Evolutionary conservation across 1,140 invertebrate genomes (phyloP), one percentile per base, ranked within the genome.

Genomic region (Microplitis mediator): DNA sequence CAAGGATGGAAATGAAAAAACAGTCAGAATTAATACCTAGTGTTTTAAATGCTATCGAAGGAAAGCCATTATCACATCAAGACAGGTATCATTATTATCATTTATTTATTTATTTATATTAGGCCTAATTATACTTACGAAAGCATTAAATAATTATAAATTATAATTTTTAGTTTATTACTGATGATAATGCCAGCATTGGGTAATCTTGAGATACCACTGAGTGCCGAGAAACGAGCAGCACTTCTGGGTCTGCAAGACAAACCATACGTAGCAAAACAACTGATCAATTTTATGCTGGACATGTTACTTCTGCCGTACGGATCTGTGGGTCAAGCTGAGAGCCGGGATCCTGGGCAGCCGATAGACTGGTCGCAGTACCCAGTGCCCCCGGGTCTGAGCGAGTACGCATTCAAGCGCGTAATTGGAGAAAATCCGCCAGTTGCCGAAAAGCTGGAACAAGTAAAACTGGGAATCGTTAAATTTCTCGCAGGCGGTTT

Each of bases 261-360:
- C 51, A 88, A 89, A 81, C 91, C 91, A 31, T 88, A 91, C 74
- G 86, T 94, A 50, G 85, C 90, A 6, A 91, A 91, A 68, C 88
- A 93, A 73, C 89, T 97, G 23, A 82, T 95, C 9, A 91, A 92
- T 72, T 92, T 94, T 84, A 90, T 96, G 76, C 90, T 95, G 70
- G 95, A 97, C 87, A 88, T 97, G 34, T 82, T 98, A 3, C 83
- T 97, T 3, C 84, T 97, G 32, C 95, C 95, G 51, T 98, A 97
- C 85, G 93, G 93, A 58, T 66, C 81, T 9, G 77, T 84, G 39
- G 79, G 79, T 52, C 81, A 81, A 75, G 76, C 76, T 16, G 79
- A 85, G 60, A 77, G 79, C 76, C 81, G 81, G 69, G 79, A 84
- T 39, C 50, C 76, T 9, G 80, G 81, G 54, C 82, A 82, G 69